Evolutionary conservation across 2,113 vertebrate genomes (phyloP).

Genomic region (Thomomys bottae): DNA sequence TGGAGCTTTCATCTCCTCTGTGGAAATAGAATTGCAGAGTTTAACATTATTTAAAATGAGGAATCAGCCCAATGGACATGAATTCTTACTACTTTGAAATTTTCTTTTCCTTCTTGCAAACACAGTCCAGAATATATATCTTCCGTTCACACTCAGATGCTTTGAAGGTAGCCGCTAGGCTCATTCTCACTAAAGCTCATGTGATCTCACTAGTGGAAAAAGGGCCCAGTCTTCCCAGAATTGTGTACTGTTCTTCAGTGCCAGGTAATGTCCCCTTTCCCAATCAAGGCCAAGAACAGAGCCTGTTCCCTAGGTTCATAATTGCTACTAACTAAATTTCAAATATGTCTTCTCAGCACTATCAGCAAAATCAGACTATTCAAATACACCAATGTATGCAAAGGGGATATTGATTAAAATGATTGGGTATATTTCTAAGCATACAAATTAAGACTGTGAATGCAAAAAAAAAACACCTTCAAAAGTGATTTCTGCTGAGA

Average conservation of each 20-base stretch:
- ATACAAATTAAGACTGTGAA: background rate
- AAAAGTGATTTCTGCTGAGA: slow-evolving; percentile 11
- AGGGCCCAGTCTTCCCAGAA: background rate
- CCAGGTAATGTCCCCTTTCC: background rate
- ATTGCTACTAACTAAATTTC: background rate
- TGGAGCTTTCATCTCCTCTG: background rate
- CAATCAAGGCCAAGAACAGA: background rate
- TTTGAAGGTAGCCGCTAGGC: background rate
- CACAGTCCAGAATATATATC: background rate
- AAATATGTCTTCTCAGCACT: slow-evolving; percentile 31
- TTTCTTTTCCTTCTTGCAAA: background rate
- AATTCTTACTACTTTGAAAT: background rate
- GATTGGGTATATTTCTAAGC: background rate
- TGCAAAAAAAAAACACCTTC: background rate
- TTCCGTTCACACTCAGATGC: background rate
- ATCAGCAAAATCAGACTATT: background rate
- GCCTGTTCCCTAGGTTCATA: background rate
- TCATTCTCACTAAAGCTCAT: background rate
- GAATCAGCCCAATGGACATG: background rate
- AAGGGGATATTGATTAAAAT: background rate
- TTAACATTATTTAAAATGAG: slow-evolving; percentile 1
- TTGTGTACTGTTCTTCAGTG: background rate
- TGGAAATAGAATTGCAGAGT: background rate
- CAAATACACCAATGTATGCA: background rate
- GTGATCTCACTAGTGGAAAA: background rate